A percentile compares a stretch with the other conserved stretches of the same genome.
These are phyloP conservation scores for Poecilia velifera DNA, from an alignment of 2,797 vertebrate genomes.

Conservation along the genomic window DNA sequence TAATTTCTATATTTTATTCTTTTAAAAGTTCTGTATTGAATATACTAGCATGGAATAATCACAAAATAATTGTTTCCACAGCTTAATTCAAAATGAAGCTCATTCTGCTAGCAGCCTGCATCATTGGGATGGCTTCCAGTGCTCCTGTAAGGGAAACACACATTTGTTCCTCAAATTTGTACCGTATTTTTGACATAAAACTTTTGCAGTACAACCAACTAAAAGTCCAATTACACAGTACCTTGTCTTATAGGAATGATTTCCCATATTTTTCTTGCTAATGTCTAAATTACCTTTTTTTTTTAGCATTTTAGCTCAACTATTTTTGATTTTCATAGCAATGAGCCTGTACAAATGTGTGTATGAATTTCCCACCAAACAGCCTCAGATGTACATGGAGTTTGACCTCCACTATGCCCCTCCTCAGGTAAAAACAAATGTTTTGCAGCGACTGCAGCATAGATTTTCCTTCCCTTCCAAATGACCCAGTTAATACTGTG, in stretches of 20 bases:
- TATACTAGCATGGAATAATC: background rate
- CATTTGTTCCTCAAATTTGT: background rate
- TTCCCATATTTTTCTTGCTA: background rate
- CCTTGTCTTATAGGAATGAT: too few relatives aligned
- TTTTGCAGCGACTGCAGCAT: background rate
- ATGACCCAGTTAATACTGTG: background rate
- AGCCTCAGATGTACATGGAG: slow-evolving; percentile 61
- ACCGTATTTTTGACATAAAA: background rate
- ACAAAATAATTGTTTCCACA: slow-evolving; percentile 42
- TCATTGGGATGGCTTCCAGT: slow-evolving; percentile 65
- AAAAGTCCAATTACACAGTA: background rate
- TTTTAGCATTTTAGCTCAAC: background rate
- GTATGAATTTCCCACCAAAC: slow-evolving; percentile 12
- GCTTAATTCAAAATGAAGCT: slow-evolving; percentile 67
- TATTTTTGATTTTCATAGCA: background rate
- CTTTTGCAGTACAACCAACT: background rate
- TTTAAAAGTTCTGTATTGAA: background rate
- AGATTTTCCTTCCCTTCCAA: background rate
- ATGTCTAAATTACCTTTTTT: background rate
- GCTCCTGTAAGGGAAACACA: slow-evolving; percentile 65
- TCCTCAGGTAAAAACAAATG: slow-evolving; percentile 42
- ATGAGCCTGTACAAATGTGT: background rate
- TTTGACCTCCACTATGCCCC: slow-evolving; percentile 65
- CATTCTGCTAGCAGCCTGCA: slow-evolving; percentile 59
- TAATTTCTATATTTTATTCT: background rate